These are phyloP conservation scores for Otis tarda DNA, from an alignment of 2,113 vertebrate species.

Conservation along the genomic window DNA sequence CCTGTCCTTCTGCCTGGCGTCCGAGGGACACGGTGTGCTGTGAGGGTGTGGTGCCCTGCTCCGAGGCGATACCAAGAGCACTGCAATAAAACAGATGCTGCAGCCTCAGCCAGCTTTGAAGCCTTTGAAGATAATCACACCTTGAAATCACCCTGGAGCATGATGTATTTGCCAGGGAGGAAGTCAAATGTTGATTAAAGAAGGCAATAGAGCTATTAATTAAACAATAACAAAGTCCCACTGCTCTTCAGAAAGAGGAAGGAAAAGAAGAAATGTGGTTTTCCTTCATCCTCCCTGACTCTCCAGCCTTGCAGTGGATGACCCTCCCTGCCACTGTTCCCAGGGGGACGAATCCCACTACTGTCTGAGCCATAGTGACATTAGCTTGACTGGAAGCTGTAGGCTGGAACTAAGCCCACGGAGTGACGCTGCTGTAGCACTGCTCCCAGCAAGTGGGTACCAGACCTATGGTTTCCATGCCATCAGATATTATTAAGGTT, in stretches of 20 bases:
- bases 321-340: not conserved
- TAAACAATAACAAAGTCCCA: not conserved
- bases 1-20: not conserved
- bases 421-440: not conserved
- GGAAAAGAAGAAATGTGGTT: not conserved
- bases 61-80: not conserved
- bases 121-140: constrained; percentile 54
- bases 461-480: not conserved
- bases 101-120: constrained; percentile 6
- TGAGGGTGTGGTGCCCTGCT: not conserved
- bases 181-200: constrained; percentile 23
- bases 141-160: not conserved
- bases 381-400: not conserved
- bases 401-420: rapidly evolving
- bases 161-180: constrained; percentile 1
- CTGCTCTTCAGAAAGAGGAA: not conserved
- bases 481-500: not conserved
- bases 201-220: not conserved
- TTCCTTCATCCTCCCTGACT: not conserved
- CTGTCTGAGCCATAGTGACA: not conserved
- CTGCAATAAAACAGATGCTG: constrained; percentile 32
- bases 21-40: not conserved
- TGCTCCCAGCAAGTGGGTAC: rapidly evolving
- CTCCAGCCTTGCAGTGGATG: not conserved
- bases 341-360: not conserved